Conservation (phyloP, 2,888 invertebrate species). For the Bombylius discolor region DNA sequence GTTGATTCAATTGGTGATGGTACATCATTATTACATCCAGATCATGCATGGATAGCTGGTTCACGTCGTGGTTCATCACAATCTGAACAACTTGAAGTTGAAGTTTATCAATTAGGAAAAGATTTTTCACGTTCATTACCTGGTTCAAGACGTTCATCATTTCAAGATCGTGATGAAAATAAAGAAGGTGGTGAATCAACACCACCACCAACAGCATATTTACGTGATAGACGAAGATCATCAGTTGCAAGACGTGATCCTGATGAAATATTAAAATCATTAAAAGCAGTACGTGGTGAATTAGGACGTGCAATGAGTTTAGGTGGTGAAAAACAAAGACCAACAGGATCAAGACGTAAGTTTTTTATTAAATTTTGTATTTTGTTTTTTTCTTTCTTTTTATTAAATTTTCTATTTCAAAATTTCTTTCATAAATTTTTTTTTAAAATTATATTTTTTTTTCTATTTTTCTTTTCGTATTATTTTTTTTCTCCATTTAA, state of each 20-base stretch:
- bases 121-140: constrained; percentile 78
- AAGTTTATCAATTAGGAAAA: constrained; percentile 71
- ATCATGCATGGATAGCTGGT: constrained; percentile 66
- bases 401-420: background rate
- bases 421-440: background rate
- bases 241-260: constrained; percentile 72
- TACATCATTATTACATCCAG: constrained; percentile 67
- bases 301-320: constrained; percentile 71
- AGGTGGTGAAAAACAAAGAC: constrained; percentile 42
- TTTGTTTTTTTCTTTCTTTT: constrained; percentile 1
- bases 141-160: constrained; percentile 71
- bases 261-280: constrained; percentile 67
- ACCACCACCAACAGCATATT: constrained; percentile 42
- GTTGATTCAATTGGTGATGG: constrained; percentile 64
- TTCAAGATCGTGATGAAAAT: constrained; percentile 54
- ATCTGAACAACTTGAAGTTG: constrained; percentile 73
- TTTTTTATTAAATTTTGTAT: constrained; percentile 21
- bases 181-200: constrained; percentile 40
- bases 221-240: constrained; percentile 62
- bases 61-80: constrained; percentile 80
- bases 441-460: constrained; percentile 1
- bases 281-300: constrained; percentile 72
- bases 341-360: constrained; percentile 55
- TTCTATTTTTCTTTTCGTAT: constrained; percentile 14
- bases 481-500: constrained; percentile 5